These are phyloP conservation scores for Ectemnius lituratus DNA, from an alignment of 2,888 invertebrate genomes.

Conservation along the genomic window DNA sequence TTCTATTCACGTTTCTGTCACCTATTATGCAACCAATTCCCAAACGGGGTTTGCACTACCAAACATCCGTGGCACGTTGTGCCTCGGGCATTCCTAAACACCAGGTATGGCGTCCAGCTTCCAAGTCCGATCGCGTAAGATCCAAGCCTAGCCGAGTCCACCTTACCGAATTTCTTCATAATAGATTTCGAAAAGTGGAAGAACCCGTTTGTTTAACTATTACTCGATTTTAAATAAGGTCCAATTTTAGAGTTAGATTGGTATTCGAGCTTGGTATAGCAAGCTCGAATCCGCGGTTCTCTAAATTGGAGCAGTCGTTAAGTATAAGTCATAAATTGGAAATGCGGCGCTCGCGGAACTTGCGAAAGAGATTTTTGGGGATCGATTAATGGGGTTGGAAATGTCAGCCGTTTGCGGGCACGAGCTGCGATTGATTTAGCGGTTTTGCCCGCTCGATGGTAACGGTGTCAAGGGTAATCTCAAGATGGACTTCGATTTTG, in stretches of 20 bases:
- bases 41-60: slow-evolving; percentile 73
- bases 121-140: slow-evolving; percentile 37
- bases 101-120: slow-evolving; percentile 62
- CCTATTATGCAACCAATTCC: slow-evolving; percentile 72
- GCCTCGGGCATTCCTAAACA: slow-evolving; percentile 68
- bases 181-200: background rate
- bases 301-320: background rate
- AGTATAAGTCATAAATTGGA: slow-evolving; percentile 1
- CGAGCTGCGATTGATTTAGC: slow-evolving; percentile 1
- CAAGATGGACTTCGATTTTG: slow-evolving; percentile 4
- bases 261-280: background rate
- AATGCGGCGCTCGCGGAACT: background rate
- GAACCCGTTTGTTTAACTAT: background rate
- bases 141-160: slow-evolving; percentile 17
- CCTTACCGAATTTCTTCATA: slow-evolving; percentile 31
- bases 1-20: slow-evolving; percentile 70
- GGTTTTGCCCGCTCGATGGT: background rate
- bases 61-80: slow-evolving; percentile 72
- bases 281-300: background rate
- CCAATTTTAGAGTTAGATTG: background rate
- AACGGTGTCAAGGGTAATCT: slow-evolving; percentile 1
- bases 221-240: background rate
- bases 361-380: background rate
- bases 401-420: background rate
- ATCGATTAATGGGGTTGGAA: slow-evolving; percentile 9